Conservation (phyloP, 2,888 invertebrate species). For the Octonoba sinensis region DNA sequence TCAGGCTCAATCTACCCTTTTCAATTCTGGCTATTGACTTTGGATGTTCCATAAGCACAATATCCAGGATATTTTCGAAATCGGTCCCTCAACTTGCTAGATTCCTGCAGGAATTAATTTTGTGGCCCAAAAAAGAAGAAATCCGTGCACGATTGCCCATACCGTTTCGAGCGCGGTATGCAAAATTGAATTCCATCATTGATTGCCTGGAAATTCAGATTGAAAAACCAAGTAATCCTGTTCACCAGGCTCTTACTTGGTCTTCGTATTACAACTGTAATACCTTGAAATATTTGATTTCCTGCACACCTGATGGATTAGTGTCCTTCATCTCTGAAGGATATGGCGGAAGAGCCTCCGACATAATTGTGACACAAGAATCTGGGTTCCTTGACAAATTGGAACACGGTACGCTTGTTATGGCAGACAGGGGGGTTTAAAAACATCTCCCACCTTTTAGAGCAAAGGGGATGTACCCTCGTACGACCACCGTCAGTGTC, state of each 20-base stretch:
- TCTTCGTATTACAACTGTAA: slow-evolving; percentile 68
- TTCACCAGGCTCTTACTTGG: slow-evolving; percentile 70
- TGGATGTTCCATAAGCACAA: neutral
- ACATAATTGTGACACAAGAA: slow-evolving; percentile 51
- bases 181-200: slow-evolving; percentile 67
- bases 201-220: slow-evolving; percentile 71
- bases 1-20: neutral
- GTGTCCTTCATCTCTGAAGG: slow-evolving; percentile 70
- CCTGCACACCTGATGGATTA: slow-evolving; percentile 68
- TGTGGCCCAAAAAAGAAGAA: neutral
- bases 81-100: neutral
- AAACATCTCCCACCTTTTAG: neutral
- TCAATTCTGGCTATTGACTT: neutral
- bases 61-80: neutral
- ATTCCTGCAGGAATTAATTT: neutral
- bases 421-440: slow-evolving; percentile 67
- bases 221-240: slow-evolving; percentile 69
- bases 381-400: slow-evolving; percentile 53
- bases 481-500: slow-evolving; percentile 17
- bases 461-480: slow-evolving; percentile 11
- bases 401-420: slow-evolving; percentile 63
- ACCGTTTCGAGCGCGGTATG: slow-evolving; percentile 18
- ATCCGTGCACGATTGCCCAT: slow-evolving; percentile 4
- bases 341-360: slow-evolving; percentile 69
- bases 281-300: slow-evolving; percentile 69